Base-by-base conservation (phyloP, 2,797 vertebrate species). In the Ciconia nigra region DNA sequence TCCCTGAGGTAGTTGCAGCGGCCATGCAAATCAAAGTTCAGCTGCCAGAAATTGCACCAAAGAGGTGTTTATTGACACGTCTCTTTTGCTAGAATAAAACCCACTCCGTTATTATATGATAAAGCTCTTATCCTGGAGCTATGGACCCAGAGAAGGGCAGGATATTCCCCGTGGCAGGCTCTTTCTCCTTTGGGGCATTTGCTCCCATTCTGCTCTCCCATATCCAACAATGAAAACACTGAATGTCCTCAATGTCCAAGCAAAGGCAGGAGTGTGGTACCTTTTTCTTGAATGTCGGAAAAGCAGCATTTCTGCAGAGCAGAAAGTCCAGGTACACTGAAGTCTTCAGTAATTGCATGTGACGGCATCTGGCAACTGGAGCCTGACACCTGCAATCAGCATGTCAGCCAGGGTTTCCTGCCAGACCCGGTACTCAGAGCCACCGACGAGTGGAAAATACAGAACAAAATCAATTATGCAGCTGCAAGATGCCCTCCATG, bases 41-140 rank as follows among this genome's bases (percentile, higher is more conserved):
- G 89, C 93, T 83, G 83, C 83, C 80, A 86, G 79, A 86, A 95
- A 93, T 81, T 12, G 1, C 82, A 70, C 77, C 80, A 84, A 93
- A 95, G 93, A 95, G 94, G 66, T 55, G 80, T 69, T 86, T 93
- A 94, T 97, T 46, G 94, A 93, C n/a, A 37, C 31, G 49, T 58
- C 51, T 29, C 62, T 67, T 52, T 39, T 24, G 19, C 65, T 73
- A 91, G 76, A 79, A 79, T 87, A 35, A 93, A 94, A 44, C 1
- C 17, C 22, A n/a, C 25, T 79, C 90, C 62, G 52, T 93, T 93
- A 88, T 37, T 81, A 29, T 8, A 12, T 5, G 42, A 51, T 31
- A 49, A 62, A 87, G 13, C 37, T 67, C 21, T 15, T 80, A 73
- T 58, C 91, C 85, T 33, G 70, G 61, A 90, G 94, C 87, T 49